Base-by-base conservation (phyloP, 2,888 invertebrate species). In the Epirrita christyi region DNA sequence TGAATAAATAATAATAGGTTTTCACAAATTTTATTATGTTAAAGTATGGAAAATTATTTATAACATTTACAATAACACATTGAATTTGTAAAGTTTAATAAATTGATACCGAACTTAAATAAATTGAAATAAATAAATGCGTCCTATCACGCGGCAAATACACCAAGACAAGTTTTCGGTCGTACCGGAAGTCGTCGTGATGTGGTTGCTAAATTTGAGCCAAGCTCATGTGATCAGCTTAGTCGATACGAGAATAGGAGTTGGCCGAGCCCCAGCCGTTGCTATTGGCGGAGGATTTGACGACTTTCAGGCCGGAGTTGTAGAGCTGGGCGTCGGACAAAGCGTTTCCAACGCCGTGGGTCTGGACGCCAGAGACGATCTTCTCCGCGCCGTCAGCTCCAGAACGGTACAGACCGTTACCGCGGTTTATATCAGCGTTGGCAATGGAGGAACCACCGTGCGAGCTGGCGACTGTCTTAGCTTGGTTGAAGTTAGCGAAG, bases 111-210 rank as follows among this genome's bases (percentile, higher is more conserved):
- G 32, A 59, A 68, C 50, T 55, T 59, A n/a, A 59, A 64, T 63
- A 67, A 70, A 61, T 71, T 49, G 64, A 68, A 67, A 69, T 73
- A 70, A 75, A 78, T 81, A 75, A 79, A 76, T 76, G 72, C 70
- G 70, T 74, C 55, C n/a, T 72, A 21, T 59, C 60, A 60, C 67
- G 68, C 72, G 53, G 86, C 89, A 88, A 89, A 76, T 76, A 89
- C 88, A 88, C 57, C 81, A 86, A 87, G 91, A 91, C 88, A 91
- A 91, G 88, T 85, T 76, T 76, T 74, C 70, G 63, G 63, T 59
- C 43, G 50, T 34, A 53, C 55, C 67, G 66, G 70, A 72, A 76
- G 89, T 91, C 91, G 85, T 90, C 91, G 86, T 88, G 78, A 76
- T 81, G 83, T 89, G 73, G 72, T 85, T 88, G 90, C 86, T 75